Base-by-base conservation (phyloP, 2,113 vertebrate species). In the Cyprinodon variegatus region DNA sequence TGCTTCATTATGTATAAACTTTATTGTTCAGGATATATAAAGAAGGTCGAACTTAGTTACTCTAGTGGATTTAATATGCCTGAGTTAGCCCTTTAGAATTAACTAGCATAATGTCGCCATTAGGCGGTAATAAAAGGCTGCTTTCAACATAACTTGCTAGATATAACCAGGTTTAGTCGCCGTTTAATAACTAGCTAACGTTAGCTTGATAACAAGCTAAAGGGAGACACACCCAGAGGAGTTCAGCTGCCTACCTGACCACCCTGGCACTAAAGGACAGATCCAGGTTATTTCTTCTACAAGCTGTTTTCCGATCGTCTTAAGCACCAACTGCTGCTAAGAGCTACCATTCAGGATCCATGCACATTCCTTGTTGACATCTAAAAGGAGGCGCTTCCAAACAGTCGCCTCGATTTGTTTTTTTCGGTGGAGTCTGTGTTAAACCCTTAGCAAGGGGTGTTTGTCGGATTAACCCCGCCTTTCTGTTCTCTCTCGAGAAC, bases 321-420 rank as follows among this genome's bases (percentile, higher is more conserved):
- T 36, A 11, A 22, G 12, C 37, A 64, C 38, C 38, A 46, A 68
- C 29, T 59, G 22, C 1, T 4, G 38, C 38, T 62, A 66, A 36
- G 8, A 46, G 5, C 11, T 57, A 36, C 59, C 65, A 41, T 65
- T 79, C 62, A 74, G 68, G 78, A 63, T 7, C 72, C 20, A 36
- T 79, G 64, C 48, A 76, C 72, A 62, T 43, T 70, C 38, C 75
- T 41, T 78, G 82, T 76, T 83, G 77, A 81, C 79, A 83, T 76
- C 63, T 70, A 29, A 65, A 61, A 79, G 82, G 78, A 87, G 84
- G 83, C 2, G 39, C 29, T 72, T 50, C 36, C n/a, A 17, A 1
- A 5, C 22, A 15, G 71, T 79, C 0, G 37, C 7, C n/a, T 91
- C 82, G 86, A 82, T 93, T 88, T 90, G n/a, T 0, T 0, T 11